Evolutionary conservation across 2,888 invertebrate genomes (phyloP).

Genomic region (Oxystoma pomonae): DNA sequence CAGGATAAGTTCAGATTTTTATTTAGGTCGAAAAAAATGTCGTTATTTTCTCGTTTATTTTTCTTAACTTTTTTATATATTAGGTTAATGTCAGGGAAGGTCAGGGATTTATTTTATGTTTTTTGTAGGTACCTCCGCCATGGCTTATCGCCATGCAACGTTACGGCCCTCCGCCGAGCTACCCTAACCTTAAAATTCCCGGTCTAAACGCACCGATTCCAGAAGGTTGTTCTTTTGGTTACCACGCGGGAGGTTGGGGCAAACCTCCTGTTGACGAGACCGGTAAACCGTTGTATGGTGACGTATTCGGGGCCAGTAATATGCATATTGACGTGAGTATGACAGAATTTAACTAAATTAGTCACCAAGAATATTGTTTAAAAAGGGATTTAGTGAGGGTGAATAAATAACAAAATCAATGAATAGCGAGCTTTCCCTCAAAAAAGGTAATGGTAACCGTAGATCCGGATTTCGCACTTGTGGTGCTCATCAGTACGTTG

Average conservation of each 20-base stretch:
- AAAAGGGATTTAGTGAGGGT: too few relatives aligned
- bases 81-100: too few relatives aligned
- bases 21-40: too few relatives aligned
- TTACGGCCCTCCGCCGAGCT: constrained; percentile 98
- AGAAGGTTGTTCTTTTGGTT: constrained; percentile 95
- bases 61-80: too few relatives aligned
- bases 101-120: not conserved
- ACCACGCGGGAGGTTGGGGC: constrained; percentile 99
- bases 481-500: too few relatives aligned
- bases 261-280: constrained; percentile 99
- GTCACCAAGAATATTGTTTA: too few relatives aligned
- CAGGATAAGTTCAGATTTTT: too few relatives aligned
- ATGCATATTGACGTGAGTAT: constrained; percentile 68
- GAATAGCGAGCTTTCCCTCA: too few relatives aligned
- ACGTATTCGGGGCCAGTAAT: constrained; percentile 89
- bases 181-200: constrained; percentile 96
- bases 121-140: constrained; percentile 66
- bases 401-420: too few relatives aligned
- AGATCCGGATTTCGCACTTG: too few relatives aligned
- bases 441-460: too few relatives aligned
- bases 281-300: constrained; percentile 96
- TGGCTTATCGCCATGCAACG: constrained; percentile 97
- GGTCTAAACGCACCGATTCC: constrained; percentile 98
- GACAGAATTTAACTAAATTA: too few relatives aligned
- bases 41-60: not conserved